Percentiles rank a stretch among this genome's conserved stretches.
These are phyloP conservation scores for Lycaon pictus DNA, from an alignment of 2,113 vertebrate genomes.

Conservation along the genomic window DNA sequence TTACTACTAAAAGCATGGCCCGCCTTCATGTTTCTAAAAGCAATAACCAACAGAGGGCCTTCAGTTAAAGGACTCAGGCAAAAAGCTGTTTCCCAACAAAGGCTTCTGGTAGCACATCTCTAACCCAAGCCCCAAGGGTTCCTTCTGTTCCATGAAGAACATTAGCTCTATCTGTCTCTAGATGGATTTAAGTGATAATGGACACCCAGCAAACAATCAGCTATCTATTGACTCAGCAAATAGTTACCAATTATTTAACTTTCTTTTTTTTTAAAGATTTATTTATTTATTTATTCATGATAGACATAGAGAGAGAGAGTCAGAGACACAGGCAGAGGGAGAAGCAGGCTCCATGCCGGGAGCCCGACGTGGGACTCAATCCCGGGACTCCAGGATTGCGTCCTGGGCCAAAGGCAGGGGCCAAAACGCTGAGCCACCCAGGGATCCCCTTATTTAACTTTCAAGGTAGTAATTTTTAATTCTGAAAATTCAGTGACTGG, in stretches of 20 bases:
- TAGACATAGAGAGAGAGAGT: too few species aligned
- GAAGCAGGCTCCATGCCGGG: too few species aligned
- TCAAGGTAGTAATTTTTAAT: slow-evolving; percentile 24
- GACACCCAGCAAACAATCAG: background rate
- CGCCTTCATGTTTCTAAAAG: background rate
- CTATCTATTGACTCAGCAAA: background rate
- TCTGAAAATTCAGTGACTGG: background rate
- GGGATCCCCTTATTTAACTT: background rate
- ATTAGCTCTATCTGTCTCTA: background rate
- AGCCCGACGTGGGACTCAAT: too few species aligned
- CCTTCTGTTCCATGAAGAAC: background rate
- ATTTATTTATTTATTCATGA: too few species aligned
- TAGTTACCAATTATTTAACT: background rate
- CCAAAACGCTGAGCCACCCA: too few species aligned
- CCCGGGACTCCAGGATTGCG: too few species aligned
- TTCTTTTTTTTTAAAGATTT: background rate
- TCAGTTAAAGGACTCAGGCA: background rate
- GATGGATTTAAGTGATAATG: background rate
- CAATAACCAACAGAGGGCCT: background rate
- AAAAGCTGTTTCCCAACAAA: background rate
- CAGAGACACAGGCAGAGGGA: too few species aligned
- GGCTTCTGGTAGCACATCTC: background rate
- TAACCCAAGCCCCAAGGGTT: background rate
- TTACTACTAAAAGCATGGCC: background rate
- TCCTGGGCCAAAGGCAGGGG: too few species aligned